Evolutionary conservation across 2,888 invertebrate genomes (phyloP), one percentile per base, ranked within the genome.

Genomic region (Iphiclides podalirius): DNA sequence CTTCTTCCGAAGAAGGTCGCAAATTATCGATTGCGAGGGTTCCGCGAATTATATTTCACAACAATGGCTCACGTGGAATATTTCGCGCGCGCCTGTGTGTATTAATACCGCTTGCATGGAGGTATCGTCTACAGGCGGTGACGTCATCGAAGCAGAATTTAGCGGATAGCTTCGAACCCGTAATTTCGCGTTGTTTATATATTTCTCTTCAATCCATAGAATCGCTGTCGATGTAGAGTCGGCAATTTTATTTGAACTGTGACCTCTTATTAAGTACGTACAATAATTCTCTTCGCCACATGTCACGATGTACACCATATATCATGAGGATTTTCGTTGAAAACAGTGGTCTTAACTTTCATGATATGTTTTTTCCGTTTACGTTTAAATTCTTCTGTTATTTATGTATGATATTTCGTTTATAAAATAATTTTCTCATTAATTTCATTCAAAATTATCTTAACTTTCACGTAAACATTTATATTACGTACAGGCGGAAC

Each of bases 81-180:
- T 52, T 35, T 50, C 16, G 39, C 37, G 47, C 38, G 26, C 60
- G 63, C 63, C 60, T 67, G 67, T 66, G n/a, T n/a, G n/a, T n/a
- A n/a, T n/a, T n/a, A n/a, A n/a, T 67, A 66, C 59, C 58, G 52
- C 52, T 54, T 54, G 52, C 47, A 51, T 55, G 55, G 55, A 46
- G 43, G 42, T 43, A 49, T 56, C 50, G 57, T 36, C 40, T 47
- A 54, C 57, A 57, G 52, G 47, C 51, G 51, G 57, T 79, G 72
- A 76, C 79, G 73, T 75, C 76, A 77, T 57, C 56, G 45, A 26
- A 54, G 57, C 65, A 61, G 61, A 67, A 65, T 74, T 60, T 69
- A 62, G 58, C 64, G 55, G 58, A 66, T 66, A 57, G 60, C 62
- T 65, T 60, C 52, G 55, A 68, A 72, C 66, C 62, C 65, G 65